Evolutionary conservation across 1,140 invertebrate genomes (phyloP), one percentile per base, ranked within the genome.

Genomic region (Antheraea pernyi): DNA sequence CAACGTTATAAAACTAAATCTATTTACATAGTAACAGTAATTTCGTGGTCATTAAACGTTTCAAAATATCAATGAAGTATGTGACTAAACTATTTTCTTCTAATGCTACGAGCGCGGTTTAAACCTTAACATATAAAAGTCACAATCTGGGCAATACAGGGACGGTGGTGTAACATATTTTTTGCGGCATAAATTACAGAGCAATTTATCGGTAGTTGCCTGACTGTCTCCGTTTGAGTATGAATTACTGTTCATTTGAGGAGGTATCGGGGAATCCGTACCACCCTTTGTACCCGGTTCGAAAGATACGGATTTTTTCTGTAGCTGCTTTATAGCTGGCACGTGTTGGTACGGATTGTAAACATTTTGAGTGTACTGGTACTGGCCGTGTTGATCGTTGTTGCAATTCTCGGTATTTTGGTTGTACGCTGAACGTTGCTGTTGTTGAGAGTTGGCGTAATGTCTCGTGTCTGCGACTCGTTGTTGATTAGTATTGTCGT

Each of bases 51-150:
- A 7, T 53, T 53, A 53, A 53, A 53, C 16, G 46, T 53, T 53
- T 53, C 10, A 53, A 53, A 16, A 42, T 13, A 53, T 53, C 46
- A 53, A 16, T 53, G 46, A 53, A n/a, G 0, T 53, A 6, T n/a
- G 16, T n/a, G 11, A 53, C 16, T 53, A 53, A 53, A 53, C 9
- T 53, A 5, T 53, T 53, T 53, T 53, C 10, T 53, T 10, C 11
- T 53, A 53, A 53, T 53, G 46, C 46, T 90, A 92, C 71, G 88
- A 86, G 48, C 85, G 82, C 9, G 95, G 95, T 78, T 95, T 95
- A 82, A 97, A 97, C 77, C 96, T 94, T 39, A 97, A 97, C 96
- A 98, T 96, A 81, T 98, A 98, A 93, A 96, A 98, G 82, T 98
- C 96, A 89, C 97, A 98, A 85, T 98, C 97, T 16, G 95, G 93